Evolutionary conservation across 2,797 vertebrate genomes (phyloP).

Genomic region (Psittacula derbiana): DNA sequence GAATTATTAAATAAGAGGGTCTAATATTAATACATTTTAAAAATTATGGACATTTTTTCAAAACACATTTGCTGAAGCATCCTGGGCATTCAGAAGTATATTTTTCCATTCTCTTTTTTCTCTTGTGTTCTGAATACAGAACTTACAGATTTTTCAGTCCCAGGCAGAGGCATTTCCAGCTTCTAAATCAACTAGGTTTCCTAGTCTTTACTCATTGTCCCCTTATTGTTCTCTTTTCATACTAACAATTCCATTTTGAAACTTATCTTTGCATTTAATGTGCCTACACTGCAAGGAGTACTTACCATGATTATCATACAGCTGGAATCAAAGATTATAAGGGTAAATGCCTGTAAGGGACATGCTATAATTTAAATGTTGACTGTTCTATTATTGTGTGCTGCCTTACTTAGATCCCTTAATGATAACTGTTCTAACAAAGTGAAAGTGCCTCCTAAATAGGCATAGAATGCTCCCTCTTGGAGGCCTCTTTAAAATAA

Average conservation of each 20-base stretch:
- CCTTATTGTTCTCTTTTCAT: background rate
- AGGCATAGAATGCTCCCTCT: background rate
- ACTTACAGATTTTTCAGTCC: background rate
- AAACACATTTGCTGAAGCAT: background rate
- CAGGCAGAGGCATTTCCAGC: background rate
- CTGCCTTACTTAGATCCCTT: background rate
- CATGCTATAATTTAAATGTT: background rate
- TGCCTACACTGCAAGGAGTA: background rate
- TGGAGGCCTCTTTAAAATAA: background rate
- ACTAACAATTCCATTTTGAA: slow-evolving; percentile 3
- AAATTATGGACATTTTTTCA: background rate
- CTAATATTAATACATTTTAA: background rate
- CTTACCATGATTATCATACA: slow-evolving; percentile 1
- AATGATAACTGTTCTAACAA: background rate
- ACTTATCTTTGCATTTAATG: background rate
- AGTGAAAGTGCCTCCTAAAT: slow-evolving; percentile 12
- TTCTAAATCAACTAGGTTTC: background rate
- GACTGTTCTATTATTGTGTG: background rate
- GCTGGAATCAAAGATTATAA: slow-evolving; percentile 28
- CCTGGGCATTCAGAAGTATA: background rate
- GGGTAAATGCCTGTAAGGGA: slow-evolving; percentile 11
- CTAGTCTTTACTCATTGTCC: background rate
- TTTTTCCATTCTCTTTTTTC: background rate
- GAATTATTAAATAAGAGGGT: background rate
- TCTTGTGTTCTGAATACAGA: background rate